Conservation (phyloP, 35 echinoderm and acorn worm species). For the Eucidaris tribuloides region DNA sequence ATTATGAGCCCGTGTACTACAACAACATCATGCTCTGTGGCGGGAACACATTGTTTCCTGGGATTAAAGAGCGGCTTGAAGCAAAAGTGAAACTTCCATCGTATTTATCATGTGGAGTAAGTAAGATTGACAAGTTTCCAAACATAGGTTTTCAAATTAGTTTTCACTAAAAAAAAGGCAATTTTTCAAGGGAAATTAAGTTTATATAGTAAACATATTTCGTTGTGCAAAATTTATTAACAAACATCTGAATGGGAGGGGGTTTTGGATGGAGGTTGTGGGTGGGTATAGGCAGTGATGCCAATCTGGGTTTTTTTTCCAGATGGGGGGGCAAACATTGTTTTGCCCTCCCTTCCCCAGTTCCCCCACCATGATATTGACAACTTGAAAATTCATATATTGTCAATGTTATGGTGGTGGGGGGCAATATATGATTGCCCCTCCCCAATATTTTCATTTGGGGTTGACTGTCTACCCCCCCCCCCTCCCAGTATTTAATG, state of each 20-base stretch:
- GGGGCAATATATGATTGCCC: too few relatives aligned
- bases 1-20: conserved; percentile 5
- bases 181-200: not conserved
- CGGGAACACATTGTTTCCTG: conserved; percentile 37
- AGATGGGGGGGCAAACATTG: too few relatives aligned
- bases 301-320: not conserved
- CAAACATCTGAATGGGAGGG: not conserved
- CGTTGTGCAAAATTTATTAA: not conserved
- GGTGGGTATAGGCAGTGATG: not conserved
- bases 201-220: not conserved
- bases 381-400: too few relatives aligned
- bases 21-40: conserved; percentile 34
- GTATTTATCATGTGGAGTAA: not conserved
- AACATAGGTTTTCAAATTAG: not conserved
- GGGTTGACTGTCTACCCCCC: too few relatives aligned
- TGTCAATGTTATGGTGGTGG: too few relatives aligned
- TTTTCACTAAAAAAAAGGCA: not conserved
- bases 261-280: not conserved
- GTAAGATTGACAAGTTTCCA: not conserved
- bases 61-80: conserved; percentile 6
- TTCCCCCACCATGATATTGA: too few relatives aligned
- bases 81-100: not conserved
- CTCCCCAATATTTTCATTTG: too few relatives aligned
- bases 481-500: too few relatives aligned
- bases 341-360: too few relatives aligned